Evolutionary conservation across 2,797 vertebrate genomes (phyloP).

Genomic region (Trachops cirrhosus): DNA sequence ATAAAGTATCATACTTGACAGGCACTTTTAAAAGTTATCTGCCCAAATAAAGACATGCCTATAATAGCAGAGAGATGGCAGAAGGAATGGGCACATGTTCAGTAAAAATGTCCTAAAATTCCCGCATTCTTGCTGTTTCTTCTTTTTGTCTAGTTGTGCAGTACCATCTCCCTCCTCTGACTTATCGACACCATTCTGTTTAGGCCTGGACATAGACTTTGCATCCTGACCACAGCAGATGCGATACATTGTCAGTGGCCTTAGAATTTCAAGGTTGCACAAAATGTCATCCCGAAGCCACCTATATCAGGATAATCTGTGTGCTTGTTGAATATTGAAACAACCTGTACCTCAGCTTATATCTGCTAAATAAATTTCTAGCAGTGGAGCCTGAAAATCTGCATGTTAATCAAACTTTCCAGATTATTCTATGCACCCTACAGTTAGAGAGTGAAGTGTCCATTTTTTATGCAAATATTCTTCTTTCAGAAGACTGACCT

Average conservation of each 20-base stretch:
- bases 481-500: neutral
- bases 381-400: neutral
- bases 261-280: neutral
- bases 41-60: neutral
- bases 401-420: neutral
- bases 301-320: neutral
- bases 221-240: neutral
- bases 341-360: neutral
- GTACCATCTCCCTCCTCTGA: neutral
- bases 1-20: neutral
- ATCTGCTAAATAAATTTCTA: neutral
- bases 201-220: neutral
- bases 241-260: neutral
- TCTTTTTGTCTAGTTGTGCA: slow-evolving; percentile 57
- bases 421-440: neutral
- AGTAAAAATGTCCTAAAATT: neutral
- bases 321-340: neutral
- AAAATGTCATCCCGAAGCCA: neutral
- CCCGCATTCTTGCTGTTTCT: slow-evolving; percentile 30
- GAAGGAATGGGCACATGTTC: neutral
- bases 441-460: neutral
- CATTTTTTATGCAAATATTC: fast-evolving
- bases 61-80: neutral
- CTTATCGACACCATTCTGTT: neutral
- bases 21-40: neutral